Evolutionary conservation across 2,888 invertebrate species (phyloP), one percentile per base, ranked within the genome.

Genomic region (Microctonus aethiopoides): DNA sequence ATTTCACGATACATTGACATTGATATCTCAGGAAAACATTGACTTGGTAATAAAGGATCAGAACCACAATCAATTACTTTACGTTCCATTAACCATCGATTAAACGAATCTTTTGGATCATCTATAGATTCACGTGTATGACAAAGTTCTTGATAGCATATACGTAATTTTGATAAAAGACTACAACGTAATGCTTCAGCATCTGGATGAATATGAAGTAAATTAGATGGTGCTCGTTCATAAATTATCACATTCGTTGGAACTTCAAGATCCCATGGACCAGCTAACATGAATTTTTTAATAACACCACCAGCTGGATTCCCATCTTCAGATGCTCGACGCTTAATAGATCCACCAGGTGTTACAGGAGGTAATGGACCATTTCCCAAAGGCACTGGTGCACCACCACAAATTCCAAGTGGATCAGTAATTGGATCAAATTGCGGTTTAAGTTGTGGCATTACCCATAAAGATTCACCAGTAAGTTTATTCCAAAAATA

Each of bases 401-500:
- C 80, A 82, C 88, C 78, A 84, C 88, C 79, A 81, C 92, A 92
- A 76, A 96, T 95, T 11, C 95, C 96, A 71, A 97, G 88, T 0
- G 97, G 97, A 87, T 97, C 96, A 66, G 96, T 96, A 61, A 96
- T 91, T 0, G 95, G 95, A 88, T 98, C 97, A 87, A 95, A 96
- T 89, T 91, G 84, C 51, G 92, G 90, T 83, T 93, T 93, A 10
- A 92, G 87, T n/a, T 92, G 90, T 13, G 97, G 97, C 91, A 96
- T 92, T 86, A 98, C 98, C 98, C 98, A 98, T 78, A 97, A 89
- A n/a, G 97, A 97, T 88, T 98, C 96, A 66, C 97, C 96, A 0
- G 96, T 96, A 26, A 94, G 88, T 88, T 97, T 97, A 86, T 98
- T 98, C 95, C 97, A 98, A 88, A 95, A 98, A 86, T 98, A 98